phyloP scores from a whole-genome alignment of 1,140 invertebrate genomes.

The Calephelis virginiensis region DNA sequence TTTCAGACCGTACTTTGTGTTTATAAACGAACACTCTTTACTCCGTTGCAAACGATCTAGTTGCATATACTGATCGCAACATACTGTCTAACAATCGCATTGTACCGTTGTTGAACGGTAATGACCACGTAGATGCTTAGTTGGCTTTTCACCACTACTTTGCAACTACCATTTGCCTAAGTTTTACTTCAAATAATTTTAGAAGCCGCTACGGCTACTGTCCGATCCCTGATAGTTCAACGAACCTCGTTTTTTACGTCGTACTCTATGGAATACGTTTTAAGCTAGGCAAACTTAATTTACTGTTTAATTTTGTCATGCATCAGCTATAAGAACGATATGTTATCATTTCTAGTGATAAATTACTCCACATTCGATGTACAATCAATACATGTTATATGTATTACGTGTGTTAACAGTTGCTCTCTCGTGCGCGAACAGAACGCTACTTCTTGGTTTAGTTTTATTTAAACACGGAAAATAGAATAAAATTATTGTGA shows the following conservation, averaged over 20 bases:
- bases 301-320: constrained; percentile 35
- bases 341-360: constrained; percentile 67
- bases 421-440: constrained; percentile 53
- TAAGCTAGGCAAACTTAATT: constrained; percentile 4
- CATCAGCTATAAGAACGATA: constrained; percentile 40
- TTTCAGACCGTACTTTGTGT: constrained; percentile 33
- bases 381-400: constrained; percentile 62
- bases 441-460: constrained; percentile 38
- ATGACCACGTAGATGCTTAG: constrained; percentile 41
- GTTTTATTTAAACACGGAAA: background rate
- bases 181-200: too few relatives aligned
- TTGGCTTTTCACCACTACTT: constrained; percentile 28
- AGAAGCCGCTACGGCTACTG: background rate
- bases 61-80: constrained; percentile 31
- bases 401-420: constrained; percentile 53
- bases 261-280: constrained; percentile 3
- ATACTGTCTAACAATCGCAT: constrained; percentile 38
- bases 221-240: constrained; percentile 36
- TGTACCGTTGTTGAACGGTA: constrained; percentile 44
- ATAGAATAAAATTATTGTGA: too few relatives aligned
- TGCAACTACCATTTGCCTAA: too few relatives aligned
- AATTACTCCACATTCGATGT: constrained; percentile 63
- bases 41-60: constrained; percentile 45
- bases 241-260: constrained; percentile 29
- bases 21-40: constrained; percentile 57